phyloP scores from a whole-genome alignment of 2,797 vertebrate genomes.

The Crenichthys baileyi region DNA sequence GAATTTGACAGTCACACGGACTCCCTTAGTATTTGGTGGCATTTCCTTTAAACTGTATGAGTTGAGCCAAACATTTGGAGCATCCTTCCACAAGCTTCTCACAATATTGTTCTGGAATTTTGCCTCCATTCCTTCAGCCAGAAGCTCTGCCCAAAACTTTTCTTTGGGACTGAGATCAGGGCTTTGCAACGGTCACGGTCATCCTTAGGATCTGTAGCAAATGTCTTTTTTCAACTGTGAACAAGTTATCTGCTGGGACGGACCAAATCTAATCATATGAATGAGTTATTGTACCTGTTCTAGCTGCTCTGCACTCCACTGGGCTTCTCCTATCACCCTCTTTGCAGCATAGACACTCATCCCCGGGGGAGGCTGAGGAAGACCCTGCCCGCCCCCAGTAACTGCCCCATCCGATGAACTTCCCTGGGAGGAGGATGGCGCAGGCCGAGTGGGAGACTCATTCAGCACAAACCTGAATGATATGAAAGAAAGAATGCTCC shows the following conservation, averaged over 20 bases:
- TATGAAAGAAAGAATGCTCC: background rate
- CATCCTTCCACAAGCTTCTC: background rate
- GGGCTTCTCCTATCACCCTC: constrained; percentile 93
- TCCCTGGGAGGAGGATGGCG: constrained; percentile 85
- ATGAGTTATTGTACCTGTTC: constrained; percentile 86
- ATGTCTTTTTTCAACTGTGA: too few species aligned
- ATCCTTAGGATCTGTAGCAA: too few species aligned
- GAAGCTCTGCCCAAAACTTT: background rate
- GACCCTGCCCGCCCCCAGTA: constrained; percentile 77
- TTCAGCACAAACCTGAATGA: constrained; percentile 92
- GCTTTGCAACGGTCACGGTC: too few species aligned
- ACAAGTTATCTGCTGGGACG: background rate
- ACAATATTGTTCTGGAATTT: background rate
- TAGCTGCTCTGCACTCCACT: constrained; percentile 95
- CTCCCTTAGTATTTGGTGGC: background rate
- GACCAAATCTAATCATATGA: background rate
- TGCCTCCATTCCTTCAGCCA: background rate
- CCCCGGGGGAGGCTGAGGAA: constrained; percentile 95
- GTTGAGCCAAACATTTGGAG: background rate
- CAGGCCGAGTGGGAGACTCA: constrained; percentile 92
- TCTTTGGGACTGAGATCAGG: too few species aligned
- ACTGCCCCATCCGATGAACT: constrained; percentile 76
- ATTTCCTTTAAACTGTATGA: background rate
- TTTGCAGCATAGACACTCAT: constrained; percentile 98
- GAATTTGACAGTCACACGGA: too few species aligned